A percentile compares a stretch with the other conserved stretches of the same genome.
phyloP scores from a whole-genome alignment of 2,888 invertebrate species.

The Acanthoscelides obtectus region DNA sequence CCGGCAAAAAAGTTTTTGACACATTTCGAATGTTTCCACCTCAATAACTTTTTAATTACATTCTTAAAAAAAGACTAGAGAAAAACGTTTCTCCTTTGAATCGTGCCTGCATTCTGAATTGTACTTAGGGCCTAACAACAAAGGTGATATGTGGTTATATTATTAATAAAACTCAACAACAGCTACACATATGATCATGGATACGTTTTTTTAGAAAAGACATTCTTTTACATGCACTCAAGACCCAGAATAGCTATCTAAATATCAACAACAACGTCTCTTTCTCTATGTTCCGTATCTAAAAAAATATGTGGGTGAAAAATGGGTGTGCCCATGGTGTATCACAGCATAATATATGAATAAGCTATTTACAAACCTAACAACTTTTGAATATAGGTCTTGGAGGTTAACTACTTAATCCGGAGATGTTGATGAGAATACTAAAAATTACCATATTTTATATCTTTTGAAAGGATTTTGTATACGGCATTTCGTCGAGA shows the following conservation, averaged over 20 bases:
- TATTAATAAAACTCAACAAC: not conserved
- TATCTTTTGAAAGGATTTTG: no score
- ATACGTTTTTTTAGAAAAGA: not conserved
- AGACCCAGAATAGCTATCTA: not conserved
- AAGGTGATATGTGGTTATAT: not conserved
- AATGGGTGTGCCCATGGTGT: conserved; percentile 29
- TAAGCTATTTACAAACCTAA: conserved; percentile 13
- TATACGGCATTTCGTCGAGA: no score
- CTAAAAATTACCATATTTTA: no score
- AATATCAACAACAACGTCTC: not conserved
- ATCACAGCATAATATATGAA: conserved; percentile 27
- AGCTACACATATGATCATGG: not conserved
- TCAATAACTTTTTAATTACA: no score
- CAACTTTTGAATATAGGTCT: not conserved
- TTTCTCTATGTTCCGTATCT: not conserved
- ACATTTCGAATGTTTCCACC: no score
- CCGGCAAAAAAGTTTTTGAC: no score
- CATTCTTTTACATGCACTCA: not conserved
- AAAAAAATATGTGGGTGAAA: conserved; percentile 5
- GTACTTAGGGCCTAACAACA: not conserved
- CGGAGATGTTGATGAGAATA: not conserved
- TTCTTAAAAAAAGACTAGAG: no score
- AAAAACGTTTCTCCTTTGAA: no score
- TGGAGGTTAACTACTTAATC: not conserved
- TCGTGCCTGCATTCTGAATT: not conserved